A percentile compares a stretch with the other conserved stretches of the same genome.
These are phyloP conservation scores for Bugulina stolonifera DNA, from an alignment of 2,888 invertebrate species.

Conservation along the genomic window DNA sequence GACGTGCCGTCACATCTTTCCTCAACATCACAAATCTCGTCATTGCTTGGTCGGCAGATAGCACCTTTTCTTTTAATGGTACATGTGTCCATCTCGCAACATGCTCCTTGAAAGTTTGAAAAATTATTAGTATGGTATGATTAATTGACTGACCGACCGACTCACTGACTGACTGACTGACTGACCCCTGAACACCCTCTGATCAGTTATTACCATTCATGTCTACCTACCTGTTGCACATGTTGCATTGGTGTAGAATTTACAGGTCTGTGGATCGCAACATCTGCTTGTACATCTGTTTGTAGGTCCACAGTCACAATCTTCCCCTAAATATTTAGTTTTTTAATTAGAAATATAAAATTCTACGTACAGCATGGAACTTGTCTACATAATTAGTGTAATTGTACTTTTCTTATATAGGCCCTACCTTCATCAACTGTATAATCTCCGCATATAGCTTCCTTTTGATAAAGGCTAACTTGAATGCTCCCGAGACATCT, in stretches of 20 bases:
- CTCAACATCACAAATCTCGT: background rate
- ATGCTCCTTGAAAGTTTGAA: background rate
- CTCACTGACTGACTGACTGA: too few relatives aligned
- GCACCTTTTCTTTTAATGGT: background rate
- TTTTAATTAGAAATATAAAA: too few relatives aligned
- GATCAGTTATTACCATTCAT: too few relatives aligned
- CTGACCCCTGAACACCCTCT: too few relatives aligned
- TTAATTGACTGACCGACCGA: too few relatives aligned
- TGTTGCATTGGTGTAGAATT: background rate
- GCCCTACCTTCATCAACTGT: background rate
- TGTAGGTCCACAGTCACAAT: background rate
- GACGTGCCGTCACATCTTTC: background rate
- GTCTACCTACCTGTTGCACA: background rate
- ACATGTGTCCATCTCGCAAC: background rate
- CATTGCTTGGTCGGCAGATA: background rate
- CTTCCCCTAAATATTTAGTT: too few relatives aligned
- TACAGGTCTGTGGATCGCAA: background rate
- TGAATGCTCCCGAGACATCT: background rate
- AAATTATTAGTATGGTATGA: too few relatives aligned
- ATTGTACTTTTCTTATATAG: too few relatives aligned
- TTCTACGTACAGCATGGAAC: too few relatives aligned
- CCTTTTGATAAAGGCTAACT: background rate
- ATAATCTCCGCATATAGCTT: background rate
- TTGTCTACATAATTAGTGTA: too few relatives aligned
- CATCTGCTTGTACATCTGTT: background rate